Conservation (phyloP, 2,113 vertebrate genomes). For the Callocephalon fimbriatum region DNA sequence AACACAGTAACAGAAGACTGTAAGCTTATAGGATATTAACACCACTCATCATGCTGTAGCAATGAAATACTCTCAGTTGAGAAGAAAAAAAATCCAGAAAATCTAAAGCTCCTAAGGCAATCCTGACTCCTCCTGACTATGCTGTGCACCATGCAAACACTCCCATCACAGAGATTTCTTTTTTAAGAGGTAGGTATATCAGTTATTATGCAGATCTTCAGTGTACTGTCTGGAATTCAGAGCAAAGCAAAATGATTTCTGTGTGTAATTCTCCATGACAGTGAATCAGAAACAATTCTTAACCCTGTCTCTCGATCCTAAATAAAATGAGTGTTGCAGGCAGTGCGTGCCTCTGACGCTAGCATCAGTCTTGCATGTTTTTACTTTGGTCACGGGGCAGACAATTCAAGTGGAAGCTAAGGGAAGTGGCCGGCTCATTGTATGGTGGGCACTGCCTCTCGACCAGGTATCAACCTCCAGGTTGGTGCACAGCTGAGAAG, state of each 20-base stretch:
- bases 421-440: neutral
- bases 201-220: neutral
- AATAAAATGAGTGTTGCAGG: neutral
- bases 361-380: neutral
- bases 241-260: neutral
- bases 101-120: neutral
- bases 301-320: neutral
- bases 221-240: neutral
- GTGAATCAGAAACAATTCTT: neutral
- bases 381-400: neutral
- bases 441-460: accelerated
- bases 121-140: neutral
- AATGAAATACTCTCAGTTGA: neutral
- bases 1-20: neutral
- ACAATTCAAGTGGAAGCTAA: accelerated
- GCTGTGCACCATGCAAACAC: neutral
- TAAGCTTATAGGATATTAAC: neutral
- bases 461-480: neutral
- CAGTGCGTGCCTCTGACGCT: accelerated
- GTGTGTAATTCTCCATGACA: neutral
- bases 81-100: neutral
- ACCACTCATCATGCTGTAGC: neutral
- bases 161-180: neutral
- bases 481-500: neutral
- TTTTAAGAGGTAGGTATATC: neutral